A percentile compares a stretch with the other conserved stretches of the same genome.
phyloP scores from a whole-genome alignment of 2,888 invertebrate genomes.

The Rhagophthalmus giganteus region DNA sequence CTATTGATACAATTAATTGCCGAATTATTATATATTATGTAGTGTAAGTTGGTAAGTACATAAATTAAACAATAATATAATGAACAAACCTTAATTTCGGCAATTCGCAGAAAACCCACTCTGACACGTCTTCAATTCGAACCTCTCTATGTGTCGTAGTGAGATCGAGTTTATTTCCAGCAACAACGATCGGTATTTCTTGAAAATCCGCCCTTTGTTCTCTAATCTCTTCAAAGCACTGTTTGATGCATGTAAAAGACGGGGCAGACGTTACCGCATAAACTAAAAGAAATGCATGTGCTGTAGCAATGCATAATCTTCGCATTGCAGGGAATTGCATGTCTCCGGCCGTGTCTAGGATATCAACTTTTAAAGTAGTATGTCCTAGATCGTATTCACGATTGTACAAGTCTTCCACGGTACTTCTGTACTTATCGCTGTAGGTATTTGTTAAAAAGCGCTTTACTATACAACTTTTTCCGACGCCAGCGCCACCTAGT shows the following conservation, averaged over 20 bases:
- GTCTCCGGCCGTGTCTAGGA: constrained; percentile 82
- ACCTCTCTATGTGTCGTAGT: constrained; percentile 72
- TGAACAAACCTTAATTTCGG: constrained; percentile 68
- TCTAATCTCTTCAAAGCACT: constrained; percentile 79
- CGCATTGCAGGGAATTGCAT: constrained; percentile 91
- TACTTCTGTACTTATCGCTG: constrained; percentile 79
- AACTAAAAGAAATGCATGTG: constrained; percentile 85
- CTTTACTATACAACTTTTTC: constrained; percentile 83
- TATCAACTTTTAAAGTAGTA: constrained; percentile 76
- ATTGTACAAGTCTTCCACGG: constrained; percentile 86
- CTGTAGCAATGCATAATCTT: constrained; percentile 81
- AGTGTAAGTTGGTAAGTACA: too few relatives aligned
- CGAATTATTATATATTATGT: too few relatives aligned
- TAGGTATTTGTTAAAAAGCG: constrained; percentile 80
- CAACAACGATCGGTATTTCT: constrained; percentile 83
- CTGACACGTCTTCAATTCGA: constrained; percentile 75
- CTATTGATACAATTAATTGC: too few relatives aligned
- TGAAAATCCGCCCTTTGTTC: constrained; percentile 75
- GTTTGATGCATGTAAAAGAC: constrained; percentile 73
- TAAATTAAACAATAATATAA: too few relatives aligned
- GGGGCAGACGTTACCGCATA: constrained; percentile 77
- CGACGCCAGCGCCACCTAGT: constrained; percentile 79
- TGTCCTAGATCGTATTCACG: constrained; percentile 79
- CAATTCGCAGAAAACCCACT: constrained; percentile 78
- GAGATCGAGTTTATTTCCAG: constrained; percentile 83